phyloP scores from a whole-genome alignment of 1,140 invertebrate species.

The Geopemphigus sp. region DNA sequence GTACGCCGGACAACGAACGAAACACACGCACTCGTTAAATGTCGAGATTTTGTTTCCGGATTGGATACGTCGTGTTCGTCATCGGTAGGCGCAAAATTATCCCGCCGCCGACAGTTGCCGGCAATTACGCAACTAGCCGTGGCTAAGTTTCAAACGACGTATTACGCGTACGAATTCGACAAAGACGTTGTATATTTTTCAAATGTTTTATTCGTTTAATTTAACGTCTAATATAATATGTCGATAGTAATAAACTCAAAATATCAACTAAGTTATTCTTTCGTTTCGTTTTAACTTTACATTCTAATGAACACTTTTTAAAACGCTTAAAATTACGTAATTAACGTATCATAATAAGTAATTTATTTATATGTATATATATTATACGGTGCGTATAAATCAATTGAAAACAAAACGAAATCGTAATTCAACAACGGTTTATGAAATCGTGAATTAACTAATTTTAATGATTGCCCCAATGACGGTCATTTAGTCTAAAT shows the following conservation, averaged over 20 bases:
- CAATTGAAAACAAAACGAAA: neutral
- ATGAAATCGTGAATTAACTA: neutral
- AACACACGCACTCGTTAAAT: no score
- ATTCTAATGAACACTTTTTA: slow-evolving; percentile 32
- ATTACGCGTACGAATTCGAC: no score
- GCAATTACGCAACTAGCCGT: no score
- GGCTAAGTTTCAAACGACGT: no score
- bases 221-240: slow-evolving; percentile 12
- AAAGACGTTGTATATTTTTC: no score
- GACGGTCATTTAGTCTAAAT: slow-evolving; percentile 1
- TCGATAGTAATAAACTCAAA: neutral
- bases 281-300: slow-evolving; percentile 1
- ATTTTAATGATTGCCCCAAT: slow-evolving; percentile 15
- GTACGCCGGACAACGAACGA: no score
- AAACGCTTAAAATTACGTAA: slow-evolving; percentile 30
- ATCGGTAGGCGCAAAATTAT: no score
- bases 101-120: no score
- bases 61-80: no score
- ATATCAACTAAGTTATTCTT: neutral
- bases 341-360: slow-evolving; percentile 7
- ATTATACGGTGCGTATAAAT: slow-evolving; percentile 1
- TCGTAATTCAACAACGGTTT: slow-evolving; percentile 23
- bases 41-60: no score
- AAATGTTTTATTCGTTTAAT: slow-evolving; percentile 2
- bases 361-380: neutral